Evolutionary conservation across 2,888 invertebrate genomes (phyloP), one percentile per base, ranked within the genome.

Genomic region (Apodemia zela): DNA sequence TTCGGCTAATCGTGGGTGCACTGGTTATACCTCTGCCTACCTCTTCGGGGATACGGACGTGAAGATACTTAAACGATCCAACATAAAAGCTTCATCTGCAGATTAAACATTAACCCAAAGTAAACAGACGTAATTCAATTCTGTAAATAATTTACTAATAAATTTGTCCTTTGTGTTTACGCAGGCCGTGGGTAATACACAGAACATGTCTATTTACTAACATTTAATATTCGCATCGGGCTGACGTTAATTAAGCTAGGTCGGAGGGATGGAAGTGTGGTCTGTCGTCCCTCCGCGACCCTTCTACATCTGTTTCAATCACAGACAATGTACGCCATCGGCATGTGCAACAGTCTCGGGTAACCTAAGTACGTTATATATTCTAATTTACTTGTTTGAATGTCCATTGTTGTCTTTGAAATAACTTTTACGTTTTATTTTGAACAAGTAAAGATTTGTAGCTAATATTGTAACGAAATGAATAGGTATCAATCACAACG

Each of bases 171-270:
- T 54, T 25, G 49, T 33, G 49, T 33, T 49, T 51, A 64, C 66
- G 54, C 63, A 59, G 64, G 45, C 4, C 13, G 63, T 64, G 49
- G 63, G 66, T 63, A 62, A 69, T 65, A 65, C 62, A 62, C 65
- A 64, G 77, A 87, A 85, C 82, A 87, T 79, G 78, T 84, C 77
- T 85, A 81, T 87, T 86, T 84, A 81, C 78, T 74, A 81, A 82
- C 85, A 85, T 88, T 87, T 87, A 84, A 85, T 87, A 87, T 86
- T 85, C 83, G 83, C 81, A 81, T 77, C 80, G 81, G 84, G 76
- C 75, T 72, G 68, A 54, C 72, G 82, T 82, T 87, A 87, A 87
- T 88, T 87, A 86, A 84, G 75, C 74, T 71, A 73, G 81, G 78
- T 77, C 77, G 75, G 78, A 75, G 73, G 76, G 76, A 75, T 73